phyloP scores from a whole-genome alignment of 2,797 vertebrate species.

The Urosaurus nigricauda region DNA sequence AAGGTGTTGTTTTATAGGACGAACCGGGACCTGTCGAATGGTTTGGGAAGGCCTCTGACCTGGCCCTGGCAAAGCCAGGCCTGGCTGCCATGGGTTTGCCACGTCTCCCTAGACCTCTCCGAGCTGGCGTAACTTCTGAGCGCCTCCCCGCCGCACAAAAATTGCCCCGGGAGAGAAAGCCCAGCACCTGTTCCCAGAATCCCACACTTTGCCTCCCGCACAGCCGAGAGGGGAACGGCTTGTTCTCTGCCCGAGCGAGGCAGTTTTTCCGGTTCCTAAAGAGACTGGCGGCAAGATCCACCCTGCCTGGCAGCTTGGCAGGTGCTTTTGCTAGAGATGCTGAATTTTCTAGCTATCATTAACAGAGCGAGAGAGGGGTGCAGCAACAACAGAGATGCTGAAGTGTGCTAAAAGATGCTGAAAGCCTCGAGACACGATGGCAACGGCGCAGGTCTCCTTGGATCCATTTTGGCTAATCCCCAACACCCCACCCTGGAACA shows the following conservation, averaged over 20 bases:
- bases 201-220: not conserved
- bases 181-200: conserved; percentile 29
- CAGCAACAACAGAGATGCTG: not conserved
- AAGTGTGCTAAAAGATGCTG: not conserved
- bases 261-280: conserved; percentile 35
- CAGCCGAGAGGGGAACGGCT: conserved; percentile 14
- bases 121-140: not conserved
- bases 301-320: conserved; percentile 19
- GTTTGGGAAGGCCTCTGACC: no score
- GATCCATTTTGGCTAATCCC: no score
- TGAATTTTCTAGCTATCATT: not conserved
- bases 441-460: not conserved
- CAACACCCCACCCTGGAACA: no score
- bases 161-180: not conserved
- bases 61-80: no score
- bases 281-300: not conserved
- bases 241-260: not conserved
- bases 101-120: not conserved
- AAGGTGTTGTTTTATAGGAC: not conserved
- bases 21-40: not conserved
- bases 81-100: not conserved
- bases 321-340: not conserved
- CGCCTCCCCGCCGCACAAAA: no score
- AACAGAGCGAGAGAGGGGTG: not conserved
- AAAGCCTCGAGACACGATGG: not conserved